Percentiles rank a stretch among this genome's conserved stretches.
phyloP scores from a whole-genome alignment of 2,797 vertebrate species.

The Eospalax fontanierii region DNA sequence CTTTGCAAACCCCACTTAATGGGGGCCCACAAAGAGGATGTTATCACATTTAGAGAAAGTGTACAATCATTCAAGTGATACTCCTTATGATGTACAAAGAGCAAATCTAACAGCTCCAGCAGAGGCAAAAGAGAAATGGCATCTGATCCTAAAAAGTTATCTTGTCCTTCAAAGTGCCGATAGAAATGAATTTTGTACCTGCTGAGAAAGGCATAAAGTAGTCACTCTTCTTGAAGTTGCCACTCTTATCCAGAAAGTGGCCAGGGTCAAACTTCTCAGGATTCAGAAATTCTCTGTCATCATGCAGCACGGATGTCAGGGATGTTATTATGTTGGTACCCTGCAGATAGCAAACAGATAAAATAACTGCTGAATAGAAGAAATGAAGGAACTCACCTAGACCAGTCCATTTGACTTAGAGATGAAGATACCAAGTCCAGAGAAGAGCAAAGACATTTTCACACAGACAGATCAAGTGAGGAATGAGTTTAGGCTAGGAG shows the following conservation, averaged over 20 bases:
- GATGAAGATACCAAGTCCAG: background rate
- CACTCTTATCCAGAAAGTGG: conserved; percentile 84
- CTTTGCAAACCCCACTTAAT: background rate
- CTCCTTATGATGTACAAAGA: background rate
- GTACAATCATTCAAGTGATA: too few species aligned
- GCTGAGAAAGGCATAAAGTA: conserved; percentile 84
- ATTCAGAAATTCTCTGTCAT: conserved; percentile 84
- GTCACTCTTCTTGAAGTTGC: conserved; percentile 82
- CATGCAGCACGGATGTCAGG: conserved; percentile 72
- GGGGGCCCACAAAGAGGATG: background rate
- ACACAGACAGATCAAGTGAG: background rate
- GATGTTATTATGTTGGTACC: conserved; percentile 81
- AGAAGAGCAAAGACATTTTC: background rate
- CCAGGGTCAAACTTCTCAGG: conserved; percentile 86
- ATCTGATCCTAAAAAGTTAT: background rate
- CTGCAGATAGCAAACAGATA: conserved; percentile 67
- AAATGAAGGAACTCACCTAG: background rate
- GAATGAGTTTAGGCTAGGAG: background rate
- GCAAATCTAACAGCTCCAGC: too few species aligned
- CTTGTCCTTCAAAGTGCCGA: background rate
- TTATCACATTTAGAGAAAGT: too few species aligned
- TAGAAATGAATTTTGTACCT: conserved; percentile 67
- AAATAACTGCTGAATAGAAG: background rate
- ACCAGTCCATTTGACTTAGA: background rate
- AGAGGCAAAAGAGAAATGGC: background rate